Base-by-base conservation (phyloP, 2,797 vertebrate species). In the Lagodon rhomboides region DNA sequence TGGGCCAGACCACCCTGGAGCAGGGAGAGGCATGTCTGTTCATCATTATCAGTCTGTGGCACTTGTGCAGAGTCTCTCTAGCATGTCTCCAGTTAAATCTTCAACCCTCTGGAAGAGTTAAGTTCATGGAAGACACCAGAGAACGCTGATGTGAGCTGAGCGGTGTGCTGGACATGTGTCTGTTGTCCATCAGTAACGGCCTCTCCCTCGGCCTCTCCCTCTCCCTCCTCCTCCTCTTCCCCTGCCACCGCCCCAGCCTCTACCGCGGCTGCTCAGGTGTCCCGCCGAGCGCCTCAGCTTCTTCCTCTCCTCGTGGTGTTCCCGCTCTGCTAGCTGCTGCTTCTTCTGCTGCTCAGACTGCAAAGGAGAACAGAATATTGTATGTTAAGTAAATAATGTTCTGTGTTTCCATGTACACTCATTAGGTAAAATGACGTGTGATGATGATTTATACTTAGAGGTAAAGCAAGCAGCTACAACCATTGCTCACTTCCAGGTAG, bases 291-390 rank as follows among this genome's bases (percentile, higher is more conserved):
- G 96, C 9, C 97, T 91, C 71, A 99, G 94, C 67, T 95, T 94
- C 85, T 90, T 98, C 87, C 98, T 96, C 90, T 99, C 98, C 65
- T 96, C 93, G 13, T 96, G 96, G 91, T 99, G 98, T 0, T 84
- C 95, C 20, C 89, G 93, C 90, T 99, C 98, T 0, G 97, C 98
- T 89, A 96, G 95, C 76, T 97, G 97, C 78, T 97, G 97, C 86
- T 93, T 92, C 92, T 87, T 95, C 77, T 98, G 97, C 86, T 97
- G 96, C 82, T 96, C 96, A 6, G 96, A 95, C 97, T 99, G 86
- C 34, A 86, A 76, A 70, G 72, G 22, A 58, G 1, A 46, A 83
- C 51, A 82, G 7, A 73, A 59, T 13, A 8, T 27, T 0, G 1
- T 1, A 16, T 38, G 43, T 71, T 77, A 34, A 10, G 10, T 38